These are phyloP conservation scores for Amblyraja radiata DNA, from an alignment of 2,797 vertebrate species.

Conservation along the genomic window DNA sequence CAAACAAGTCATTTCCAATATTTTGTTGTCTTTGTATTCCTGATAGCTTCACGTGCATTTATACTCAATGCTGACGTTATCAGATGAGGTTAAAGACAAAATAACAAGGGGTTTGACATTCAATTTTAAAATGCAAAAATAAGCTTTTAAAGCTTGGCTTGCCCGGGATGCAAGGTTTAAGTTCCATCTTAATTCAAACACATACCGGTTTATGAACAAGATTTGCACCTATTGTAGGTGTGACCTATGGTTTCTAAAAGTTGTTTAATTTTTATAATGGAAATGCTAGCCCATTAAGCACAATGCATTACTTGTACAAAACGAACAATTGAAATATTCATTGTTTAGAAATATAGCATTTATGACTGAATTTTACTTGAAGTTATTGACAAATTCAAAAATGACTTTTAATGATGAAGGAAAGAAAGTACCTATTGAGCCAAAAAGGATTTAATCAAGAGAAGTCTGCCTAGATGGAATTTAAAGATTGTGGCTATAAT, in stretches of 20 bases:
- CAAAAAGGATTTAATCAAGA: background rate
- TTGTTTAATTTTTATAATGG: conserved; percentile 21
- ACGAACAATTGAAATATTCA: conserved; percentile 26
- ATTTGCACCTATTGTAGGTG: background rate
- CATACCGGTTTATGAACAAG: background rate
- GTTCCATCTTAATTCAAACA: background rate
- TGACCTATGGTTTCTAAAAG: background rate
- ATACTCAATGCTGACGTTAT: background rate
- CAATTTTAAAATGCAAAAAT: background rate
- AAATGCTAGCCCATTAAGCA: conserved; percentile 25
- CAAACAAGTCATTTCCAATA: background rate
- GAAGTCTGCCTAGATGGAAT: background rate
- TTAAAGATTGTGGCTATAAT: background rate
- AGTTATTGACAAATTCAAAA: background rate
- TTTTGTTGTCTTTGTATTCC: conserved; percentile 1
- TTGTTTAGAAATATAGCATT: background rate
- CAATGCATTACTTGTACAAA: conserved; percentile 34
- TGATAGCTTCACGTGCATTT: background rate
- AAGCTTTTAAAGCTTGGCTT: background rate
- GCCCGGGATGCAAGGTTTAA: background rate
- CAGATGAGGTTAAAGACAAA: background rate
- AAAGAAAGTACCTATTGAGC: background rate
- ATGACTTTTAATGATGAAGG: background rate
- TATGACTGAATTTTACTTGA: conserved; percentile 22
- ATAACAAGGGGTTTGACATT: background rate